phyloP scores from a whole-genome alignment of 2,797 vertebrate genomes.

The Nannoperca australis region DNA sequence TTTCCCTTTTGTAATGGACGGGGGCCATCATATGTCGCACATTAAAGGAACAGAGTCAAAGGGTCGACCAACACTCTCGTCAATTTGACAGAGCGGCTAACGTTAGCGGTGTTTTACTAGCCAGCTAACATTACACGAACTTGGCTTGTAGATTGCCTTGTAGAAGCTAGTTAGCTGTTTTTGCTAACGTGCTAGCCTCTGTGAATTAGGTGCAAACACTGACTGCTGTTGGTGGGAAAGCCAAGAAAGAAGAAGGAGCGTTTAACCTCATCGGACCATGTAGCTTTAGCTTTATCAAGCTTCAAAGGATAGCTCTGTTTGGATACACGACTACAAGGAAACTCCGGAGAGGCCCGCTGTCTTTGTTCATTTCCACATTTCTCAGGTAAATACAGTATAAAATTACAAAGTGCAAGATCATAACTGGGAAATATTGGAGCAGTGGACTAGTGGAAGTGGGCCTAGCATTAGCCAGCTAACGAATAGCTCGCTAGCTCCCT shows the following conservation, averaged over 20 bases:
- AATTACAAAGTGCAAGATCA: conserved; percentile 19
- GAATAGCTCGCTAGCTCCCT: conserved; percentile 43
- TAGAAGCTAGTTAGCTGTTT: conserved; percentile 72
- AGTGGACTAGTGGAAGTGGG: conserved; percentile 45
- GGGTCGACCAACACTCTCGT: conserved; percentile 42
- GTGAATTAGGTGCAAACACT: conserved; percentile 54
- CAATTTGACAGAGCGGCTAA: conserved; percentile 61
- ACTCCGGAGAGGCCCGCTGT: conserved; percentile 45
- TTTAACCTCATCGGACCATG: conserved; percentile 41
- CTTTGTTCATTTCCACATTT: conserved; percentile 35
- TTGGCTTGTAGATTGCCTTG: conserved; percentile 49
- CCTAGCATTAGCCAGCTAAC: conserved; percentile 75
- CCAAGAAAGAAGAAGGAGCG: conserved; percentile 49
- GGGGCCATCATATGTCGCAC: conserved; percentile 18
- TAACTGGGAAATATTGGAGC: conserved; percentile 27
- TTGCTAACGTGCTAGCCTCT: conserved; percentile 73
- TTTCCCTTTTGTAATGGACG: conserved; percentile 31
- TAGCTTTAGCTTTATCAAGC: conserved; percentile 42
- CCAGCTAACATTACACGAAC: conserved; percentile 66
- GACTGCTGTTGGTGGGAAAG: conserved; percentile 61
- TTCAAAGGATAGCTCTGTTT: conserved; percentile 43
- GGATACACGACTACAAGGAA: conserved; percentile 48
- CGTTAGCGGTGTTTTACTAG: conserved; percentile 69
- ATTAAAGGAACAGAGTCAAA: conserved; percentile 30
- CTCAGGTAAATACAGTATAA: conserved; percentile 66